Evolutionary conservation across 2,797 vertebrate genomes (phyloP), one percentile per base, ranked within the genome.

Genomic region (Ctenosaura bakeri): DNA sequence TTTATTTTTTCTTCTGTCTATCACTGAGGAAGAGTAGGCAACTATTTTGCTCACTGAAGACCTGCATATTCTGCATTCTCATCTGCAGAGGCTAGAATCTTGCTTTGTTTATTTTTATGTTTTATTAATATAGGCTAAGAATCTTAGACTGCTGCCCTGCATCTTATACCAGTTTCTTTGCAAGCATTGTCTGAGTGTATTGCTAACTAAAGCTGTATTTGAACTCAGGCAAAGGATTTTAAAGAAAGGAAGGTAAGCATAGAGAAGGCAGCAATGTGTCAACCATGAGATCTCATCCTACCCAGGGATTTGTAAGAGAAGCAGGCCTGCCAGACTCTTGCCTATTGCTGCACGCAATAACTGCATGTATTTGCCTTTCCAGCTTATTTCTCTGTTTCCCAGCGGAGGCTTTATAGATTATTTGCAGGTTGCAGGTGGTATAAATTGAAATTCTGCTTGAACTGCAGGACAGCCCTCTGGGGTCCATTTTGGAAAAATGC

Each of bases 401-500:
- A 87, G 85, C 42, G 42, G 71, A 54, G 46, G 59, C 46, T 38
- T 83, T 46, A 50, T 54, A n/a, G 79, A 82, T 87, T 81, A 76
- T 90, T 87, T 87, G 85, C 71, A 86, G 69, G 79, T 83, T 87
- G 89, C 78, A 87, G 79, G 85, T 87, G 85, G 79, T 87, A 54
- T 90, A 76, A 90, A 83, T 14, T 83, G 79, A 90, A 90, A 42
- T 85, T 35, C 82, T 78, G 73, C 22, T 46, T 85, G 74, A 89
- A 85, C 82, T 66, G 42, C 82, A 85, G 56, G 73, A 84, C 32
- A 69, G 42, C 73, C n/a, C 79, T 87, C 80, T 90, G 71, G 71
- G 79, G n/a, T 69, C 46, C 79, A 83, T 6, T 42, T 83, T n/a
- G 77, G 85, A 54, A 83, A 77, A 87, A 87, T 69, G 79, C 56